phyloP scores from a whole-genome alignment of 2,888 invertebrate genomes.

The Perdita meconis region DNA sequence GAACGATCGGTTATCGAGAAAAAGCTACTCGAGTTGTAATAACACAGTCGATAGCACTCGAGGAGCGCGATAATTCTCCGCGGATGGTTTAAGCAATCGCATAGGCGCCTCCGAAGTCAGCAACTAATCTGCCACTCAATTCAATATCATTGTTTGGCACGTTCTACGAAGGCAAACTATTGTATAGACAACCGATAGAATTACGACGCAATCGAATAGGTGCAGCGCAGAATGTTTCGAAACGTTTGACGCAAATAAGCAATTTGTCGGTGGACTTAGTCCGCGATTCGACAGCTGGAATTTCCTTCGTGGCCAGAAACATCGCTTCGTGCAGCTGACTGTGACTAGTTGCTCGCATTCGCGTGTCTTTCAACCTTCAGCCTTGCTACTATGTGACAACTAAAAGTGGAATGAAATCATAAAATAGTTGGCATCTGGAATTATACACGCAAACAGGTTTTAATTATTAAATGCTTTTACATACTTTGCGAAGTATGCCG shows the following conservation, averaged over 20 bases:
- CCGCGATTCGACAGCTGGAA: conserved; percentile 37
- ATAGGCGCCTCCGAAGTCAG: conserved; percentile 33
- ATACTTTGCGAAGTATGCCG: no score
- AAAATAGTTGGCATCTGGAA: no score
- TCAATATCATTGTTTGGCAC: conserved; percentile 37
- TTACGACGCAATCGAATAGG: conserved; percentile 33
- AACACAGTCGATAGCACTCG: neutral
- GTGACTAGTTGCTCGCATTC: neutral
- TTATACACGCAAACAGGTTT: no score
- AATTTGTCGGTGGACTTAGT: conserved; percentile 50
- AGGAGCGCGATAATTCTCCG: conserved; percentile 4
- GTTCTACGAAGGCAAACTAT: conserved; percentile 14
- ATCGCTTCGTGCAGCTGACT: neutral
- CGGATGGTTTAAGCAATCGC: conserved; percentile 19
- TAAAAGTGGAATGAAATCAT: no score
- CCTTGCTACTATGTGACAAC: no score
- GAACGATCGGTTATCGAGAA: no score
- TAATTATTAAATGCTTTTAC: no score
- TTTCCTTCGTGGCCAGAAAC: conserved; percentile 19
- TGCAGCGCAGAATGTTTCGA: conserved; percentile 38
- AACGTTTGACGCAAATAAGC: conserved; percentile 58
- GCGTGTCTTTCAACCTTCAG: no score
- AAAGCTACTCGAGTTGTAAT: no score
- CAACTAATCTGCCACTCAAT: conserved; percentile 48
- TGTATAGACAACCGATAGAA: conserved; percentile 36